Base-by-base conservation (phyloP, 2,888 invertebrate genomes). In the Azorinus chamasolen region DNA sequence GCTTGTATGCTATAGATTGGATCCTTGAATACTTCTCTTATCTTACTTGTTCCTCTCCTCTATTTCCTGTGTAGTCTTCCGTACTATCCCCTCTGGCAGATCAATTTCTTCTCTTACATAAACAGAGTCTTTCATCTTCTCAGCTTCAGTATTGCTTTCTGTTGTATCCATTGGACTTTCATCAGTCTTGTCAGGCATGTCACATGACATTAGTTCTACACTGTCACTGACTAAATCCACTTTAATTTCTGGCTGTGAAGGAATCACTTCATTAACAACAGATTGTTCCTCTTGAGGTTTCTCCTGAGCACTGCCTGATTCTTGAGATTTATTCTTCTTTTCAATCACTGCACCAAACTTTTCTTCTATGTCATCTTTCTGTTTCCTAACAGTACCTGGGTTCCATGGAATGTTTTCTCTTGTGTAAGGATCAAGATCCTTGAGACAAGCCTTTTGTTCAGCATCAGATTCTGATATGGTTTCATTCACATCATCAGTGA, bases 31-130 rank as follows among this genome's bases (percentile, higher is more conserved):
- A 22, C 24, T 5, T 8, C 32, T 6, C 32, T 6, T 32, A 32
- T 32, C 22, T 43, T 64, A 79, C 72, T 68, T 88, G 50, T 86
- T 83, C 68, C 94, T 93, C 86, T 95, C 95, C 89, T 96, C 96
- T 25, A 96, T 93, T 89, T 96, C 95, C 87, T 95, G 95, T 50
- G 83, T 91, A 14, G 92, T 92, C 54, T 90, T 86, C 89, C 95
- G 95, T 25, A 96, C 96, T 0, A 96, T 95, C 2, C 96, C 96
- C 0, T 95, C 94, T 89, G 95, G 94, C 94, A 95, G 94, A 46
- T 95, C 95, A 83, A 95, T 95, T 70, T 95, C 95, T 84, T 95
- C 95, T 75, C 94, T 94, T 79, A 95, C 94, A 85, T 95, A 95
- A 32, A 91, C 84, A 22, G 87, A 85, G 39, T 16, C 64, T 70